Percentiles rank a stretch among this genome's conserved stretches.
Evolutionary conservation across 2,888 invertebrate species (phyloP).

Genomic region (Drosophila cracens): DNA sequence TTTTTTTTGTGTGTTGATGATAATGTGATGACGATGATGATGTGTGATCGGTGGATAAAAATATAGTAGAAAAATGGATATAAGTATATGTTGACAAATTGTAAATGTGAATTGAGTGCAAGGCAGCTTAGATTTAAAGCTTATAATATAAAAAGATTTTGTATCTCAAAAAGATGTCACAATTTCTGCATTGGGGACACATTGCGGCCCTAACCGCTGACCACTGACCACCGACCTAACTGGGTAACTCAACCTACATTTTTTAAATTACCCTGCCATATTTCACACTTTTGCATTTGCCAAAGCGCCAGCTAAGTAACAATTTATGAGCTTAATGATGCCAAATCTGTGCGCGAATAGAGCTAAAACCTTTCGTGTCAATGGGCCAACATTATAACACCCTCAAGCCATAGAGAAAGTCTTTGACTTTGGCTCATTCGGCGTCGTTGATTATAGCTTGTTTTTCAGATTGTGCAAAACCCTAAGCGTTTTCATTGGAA

Average conservation of each 20-base stretch:
- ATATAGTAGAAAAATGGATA: conserved; percentile 39
- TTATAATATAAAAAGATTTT: conserved; percentile 6
- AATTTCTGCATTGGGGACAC: conserved; percentile 55
- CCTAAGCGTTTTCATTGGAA: conserved; percentile 54
- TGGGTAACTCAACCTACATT: conserved; percentile 51
- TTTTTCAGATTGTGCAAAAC: conserved; percentile 54
- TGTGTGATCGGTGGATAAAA: conserved; percentile 43
- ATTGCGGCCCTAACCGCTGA: conserved; percentile 40
- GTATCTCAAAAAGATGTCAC: conserved; percentile 58
- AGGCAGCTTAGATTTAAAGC: conserved; percentile 40
- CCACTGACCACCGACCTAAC: conserved; percentile 56
- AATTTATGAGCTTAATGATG: conserved; percentile 67
- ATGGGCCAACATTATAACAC: conserved; percentile 66
- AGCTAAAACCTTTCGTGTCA: conserved; percentile 60
- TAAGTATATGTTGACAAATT: conserved; percentile 18
- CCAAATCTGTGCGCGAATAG: conserved; percentile 48
- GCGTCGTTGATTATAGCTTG: conserved; percentile 30
- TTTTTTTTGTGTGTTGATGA: conserved; percentile 35
- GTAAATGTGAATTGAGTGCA: conserved; percentile 41
- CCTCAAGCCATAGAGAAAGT: conserved; percentile 71
- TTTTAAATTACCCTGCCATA: conserved; percentile 60
- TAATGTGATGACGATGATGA: conserved; percentile 21
- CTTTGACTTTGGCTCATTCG: background rate
- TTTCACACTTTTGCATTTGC: conserved; percentile 68
- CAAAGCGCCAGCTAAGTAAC: conserved; percentile 29